Evolutionary conservation across 2,888 invertebrate species (phyloP), one percentile per base, ranked within the genome.

Genomic region (Dryomyza anilis): DNA sequence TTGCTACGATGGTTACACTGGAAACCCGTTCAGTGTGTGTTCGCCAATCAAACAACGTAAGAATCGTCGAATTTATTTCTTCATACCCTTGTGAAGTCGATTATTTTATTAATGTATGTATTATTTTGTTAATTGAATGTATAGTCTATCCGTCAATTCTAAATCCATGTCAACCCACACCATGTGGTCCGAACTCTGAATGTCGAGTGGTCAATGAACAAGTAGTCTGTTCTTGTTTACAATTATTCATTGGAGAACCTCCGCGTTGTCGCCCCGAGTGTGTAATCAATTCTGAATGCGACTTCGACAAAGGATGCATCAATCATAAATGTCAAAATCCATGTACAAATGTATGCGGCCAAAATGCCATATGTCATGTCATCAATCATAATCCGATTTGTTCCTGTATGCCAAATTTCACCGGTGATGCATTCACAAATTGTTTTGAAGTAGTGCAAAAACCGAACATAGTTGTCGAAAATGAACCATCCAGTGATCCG

Each of bases 191-290:
- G 4, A 87, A 88, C 75, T 84, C 89, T 30, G 78, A 85, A 72
- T 91, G 91, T 72, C 85, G 80, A 64, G 84, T 85, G 48, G 74
- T 82, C 10, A 84, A 85, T 63, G 83, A 85, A 55, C 86, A 87
- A 56, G 88, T 91, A 1, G 85, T 87, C 29, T 92, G 92, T 73
- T 87, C 89, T 4, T 92, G 92, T 74, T 85, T 89, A 14, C 86
- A 88, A 2, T 86, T 88, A 46, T 92, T 88, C 80, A 85, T 87
- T 55, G 90, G 90, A 29, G 86, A 86, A n/a, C 92, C 94, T 30
- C 92, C 92, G 4, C 87, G 87, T 69, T 94, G 93, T 77, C 85
- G 89, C 69, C 91, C 91, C 0, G 92, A 93, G 80, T 93, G 93
- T 78, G 86, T 88, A 12, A 85, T 87, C 62, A 91, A 93, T 75